Percentiles rank a stretch among this genome's conserved stretches.
These are phyloP conservation scores for Calyptommatus sinebrachiatus DNA, from an alignment of 2,113 vertebrate genomes.

Conservation along the genomic window DNA sequence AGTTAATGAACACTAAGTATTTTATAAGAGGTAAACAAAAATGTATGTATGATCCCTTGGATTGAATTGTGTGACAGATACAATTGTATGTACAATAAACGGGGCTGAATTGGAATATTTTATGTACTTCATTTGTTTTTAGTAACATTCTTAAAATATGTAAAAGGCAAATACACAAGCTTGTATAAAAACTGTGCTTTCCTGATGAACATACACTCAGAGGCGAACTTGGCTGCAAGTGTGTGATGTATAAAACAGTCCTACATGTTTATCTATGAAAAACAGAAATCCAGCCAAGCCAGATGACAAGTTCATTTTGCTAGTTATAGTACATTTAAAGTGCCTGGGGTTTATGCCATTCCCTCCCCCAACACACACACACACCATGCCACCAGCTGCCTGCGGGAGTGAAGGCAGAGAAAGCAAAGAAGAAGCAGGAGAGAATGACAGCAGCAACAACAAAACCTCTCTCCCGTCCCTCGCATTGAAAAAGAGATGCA, in stretches of 20 bases:
- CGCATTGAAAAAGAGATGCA: conserved; percentile 34
- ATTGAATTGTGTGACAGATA: not conserved
- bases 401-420: conserved; percentile 44
- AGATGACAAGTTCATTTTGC: conserved; percentile 25
- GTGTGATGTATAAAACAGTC: not conserved
- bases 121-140: not conserved
- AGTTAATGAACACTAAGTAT: not conserved
- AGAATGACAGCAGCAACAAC: conserved; percentile 40
- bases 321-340: conserved; percentile 36
- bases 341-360: conserved; percentile 38
- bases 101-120: not conserved
- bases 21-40: not conserved
- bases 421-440: conserved; percentile 41
- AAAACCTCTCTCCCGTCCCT: rapidly evolving
- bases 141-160: not conserved
- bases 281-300: not conserved
- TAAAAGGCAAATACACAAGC: not conserved
- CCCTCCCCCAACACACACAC: not conserved
- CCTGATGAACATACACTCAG: not conserved
- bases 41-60: not conserved
- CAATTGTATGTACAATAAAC: not conserved
- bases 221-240: not conserved
- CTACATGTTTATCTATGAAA: not conserved
- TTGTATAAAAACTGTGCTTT: not conserved
- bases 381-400: conserved; percentile 22